These are phyloP conservation scores for Tokudaia tokunoshimensis DNA, from an alignment of 2,797 vertebrate genomes.

Conservation along the genomic window DNA sequence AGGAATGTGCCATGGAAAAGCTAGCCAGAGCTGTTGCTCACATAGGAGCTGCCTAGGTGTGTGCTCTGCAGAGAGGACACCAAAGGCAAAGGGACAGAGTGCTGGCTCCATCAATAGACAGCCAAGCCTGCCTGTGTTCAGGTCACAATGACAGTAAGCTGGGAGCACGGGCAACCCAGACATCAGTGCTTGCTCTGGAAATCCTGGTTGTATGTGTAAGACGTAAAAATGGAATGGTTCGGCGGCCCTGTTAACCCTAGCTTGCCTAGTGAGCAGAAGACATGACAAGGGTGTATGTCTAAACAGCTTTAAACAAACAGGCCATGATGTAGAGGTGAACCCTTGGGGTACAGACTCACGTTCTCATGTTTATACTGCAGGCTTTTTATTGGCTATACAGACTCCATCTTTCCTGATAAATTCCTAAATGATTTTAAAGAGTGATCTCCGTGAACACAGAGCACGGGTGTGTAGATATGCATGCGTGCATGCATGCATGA, in stretches of 20 bases:
- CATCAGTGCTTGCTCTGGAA: background rate
- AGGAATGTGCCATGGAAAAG: background rate
- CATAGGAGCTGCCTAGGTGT: accelerated
- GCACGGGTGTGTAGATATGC: too few species aligned
- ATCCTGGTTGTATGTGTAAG: background rate
- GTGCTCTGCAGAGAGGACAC: background rate
- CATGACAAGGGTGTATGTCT: too few species aligned
- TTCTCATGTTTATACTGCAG: background rate
- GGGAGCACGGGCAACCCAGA: background rate
- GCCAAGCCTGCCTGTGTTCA: background rate
- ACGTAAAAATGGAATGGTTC: background rate
- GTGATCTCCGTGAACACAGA: too few species aligned
- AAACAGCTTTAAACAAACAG: background rate
- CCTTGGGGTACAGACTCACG: background rate
- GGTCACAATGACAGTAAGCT: background rate
- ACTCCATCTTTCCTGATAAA: background rate
- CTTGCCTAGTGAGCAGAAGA: background rate
- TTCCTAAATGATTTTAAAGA: background rate
- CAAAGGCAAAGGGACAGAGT: too few species aligned
- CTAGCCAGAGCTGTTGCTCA: background rate
- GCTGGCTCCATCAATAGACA: background rate
- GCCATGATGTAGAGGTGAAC: background rate
- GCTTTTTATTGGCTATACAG: background rate
- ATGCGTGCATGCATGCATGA: accelerated
- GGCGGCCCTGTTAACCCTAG: background rate